Conservation (phyloP, 2,888 invertebrate genomes). For the Dascillus cervinus region DNA sequence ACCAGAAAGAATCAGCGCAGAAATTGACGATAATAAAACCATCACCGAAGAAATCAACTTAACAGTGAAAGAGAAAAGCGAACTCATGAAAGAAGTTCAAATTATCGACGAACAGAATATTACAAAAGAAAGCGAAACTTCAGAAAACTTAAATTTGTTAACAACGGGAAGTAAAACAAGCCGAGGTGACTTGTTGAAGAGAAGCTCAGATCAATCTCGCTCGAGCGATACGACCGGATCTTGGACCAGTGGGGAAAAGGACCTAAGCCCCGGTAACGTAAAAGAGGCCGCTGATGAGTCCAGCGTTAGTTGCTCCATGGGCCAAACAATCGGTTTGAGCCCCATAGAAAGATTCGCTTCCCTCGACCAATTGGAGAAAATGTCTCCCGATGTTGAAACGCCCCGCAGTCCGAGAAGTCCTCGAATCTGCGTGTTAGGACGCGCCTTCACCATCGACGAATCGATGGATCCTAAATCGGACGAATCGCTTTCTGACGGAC, state of each 20-base stretch:
- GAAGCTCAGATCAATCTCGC: conserved; percentile 66
- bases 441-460: conserved; percentile 42
- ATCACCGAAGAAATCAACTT: conserved; percentile 5
- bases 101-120: conserved; percentile 13
- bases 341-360: conserved; percentile 60
- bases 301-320: conserved; percentile 71
- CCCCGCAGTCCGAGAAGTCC: conserved; percentile 35
- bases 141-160: conserved; percentile 24
- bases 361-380: conserved; percentile 49
- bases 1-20: conserved; percentile 26
- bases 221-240: conserved; percentile 70
- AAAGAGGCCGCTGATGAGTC: conserved; percentile 68
- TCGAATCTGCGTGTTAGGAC: conserved; percentile 38
- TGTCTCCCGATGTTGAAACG: conserved; percentile 31
- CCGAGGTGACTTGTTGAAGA: conserved; percentile 50
- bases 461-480: conserved; percentile 32
- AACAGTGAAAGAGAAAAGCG: conserved; percentile 7
- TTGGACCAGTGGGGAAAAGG: conserved; percentile 73
- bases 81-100: conserved; percentile 6
- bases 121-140: conserved; percentile 13
- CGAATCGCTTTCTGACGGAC: conserved; percentile 26
- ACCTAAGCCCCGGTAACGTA: conserved; percentile 50
- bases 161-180: conserved; percentile 46
- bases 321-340: conserved; percentile 69
- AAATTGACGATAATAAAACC: conserved; percentile 7